phyloP scores from a whole-genome alignment of 2,888 invertebrate genomes.

The Dioctria linearis region DNA sequence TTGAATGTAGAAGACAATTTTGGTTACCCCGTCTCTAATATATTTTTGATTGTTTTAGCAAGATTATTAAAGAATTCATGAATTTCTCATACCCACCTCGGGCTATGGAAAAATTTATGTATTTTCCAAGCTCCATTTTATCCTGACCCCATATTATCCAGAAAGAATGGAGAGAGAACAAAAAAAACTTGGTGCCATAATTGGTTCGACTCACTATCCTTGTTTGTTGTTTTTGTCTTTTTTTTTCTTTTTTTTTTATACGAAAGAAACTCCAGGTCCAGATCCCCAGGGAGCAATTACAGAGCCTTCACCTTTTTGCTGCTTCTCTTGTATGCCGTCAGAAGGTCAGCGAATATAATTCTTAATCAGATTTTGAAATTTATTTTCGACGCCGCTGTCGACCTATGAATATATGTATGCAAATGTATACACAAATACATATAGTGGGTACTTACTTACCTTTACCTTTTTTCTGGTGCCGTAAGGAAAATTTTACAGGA shows the following conservation, averaged over 20 bases:
- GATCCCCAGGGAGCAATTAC: conserved; percentile 24
- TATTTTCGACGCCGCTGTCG: conserved; percentile 21
- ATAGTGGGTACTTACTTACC: too few relatives aligned
- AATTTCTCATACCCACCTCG: background rate
- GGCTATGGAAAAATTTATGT: conserved; percentile 13
- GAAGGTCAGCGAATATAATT: conserved; percentile 24
- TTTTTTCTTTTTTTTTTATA: conserved; percentile 28
- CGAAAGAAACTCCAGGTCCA: background rate
- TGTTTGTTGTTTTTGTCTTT: background rate
- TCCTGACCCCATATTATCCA: background rate
- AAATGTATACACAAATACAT: too few relatives aligned
- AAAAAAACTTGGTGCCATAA: conserved; percentile 25
- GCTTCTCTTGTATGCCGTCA: background rate
- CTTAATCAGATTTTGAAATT: conserved; percentile 38
- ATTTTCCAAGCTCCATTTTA: conserved; percentile 20
- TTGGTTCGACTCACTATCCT: conserved; percentile 22
- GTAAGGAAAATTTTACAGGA: too few relatives aligned
- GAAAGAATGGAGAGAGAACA: background rate
- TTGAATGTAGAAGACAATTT: too few relatives aligned
- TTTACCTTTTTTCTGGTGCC: too few relatives aligned
- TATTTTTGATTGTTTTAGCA: conserved; percentile 26
- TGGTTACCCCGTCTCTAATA: background rate
- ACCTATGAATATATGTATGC: background rate
- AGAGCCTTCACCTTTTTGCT: conserved; percentile 15
- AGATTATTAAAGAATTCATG: conserved; percentile 27